These are phyloP conservation scores for Diadumene lineata DNA, from an alignment of 92 coral and sea anemone genomes.

Conservation along the genomic window DNA sequence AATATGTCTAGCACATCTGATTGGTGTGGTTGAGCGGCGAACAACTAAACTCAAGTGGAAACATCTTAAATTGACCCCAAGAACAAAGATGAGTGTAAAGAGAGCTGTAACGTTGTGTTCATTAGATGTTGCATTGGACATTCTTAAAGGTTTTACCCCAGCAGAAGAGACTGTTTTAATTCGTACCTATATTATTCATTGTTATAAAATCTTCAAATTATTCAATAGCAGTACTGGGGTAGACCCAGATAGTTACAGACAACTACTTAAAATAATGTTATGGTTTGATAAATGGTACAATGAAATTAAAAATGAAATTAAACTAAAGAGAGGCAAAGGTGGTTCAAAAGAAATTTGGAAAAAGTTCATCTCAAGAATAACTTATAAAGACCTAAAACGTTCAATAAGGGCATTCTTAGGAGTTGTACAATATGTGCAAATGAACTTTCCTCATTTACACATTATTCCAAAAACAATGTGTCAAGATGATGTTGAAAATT, in stretches of 20 bases:
- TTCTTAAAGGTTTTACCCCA: slow-evolving; percentile 20
- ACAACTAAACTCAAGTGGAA: slow-evolving; percentile 36
- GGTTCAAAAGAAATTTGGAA: slow-evolving; percentile 30
- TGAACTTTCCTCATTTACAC: slow-evolving; percentile 29
- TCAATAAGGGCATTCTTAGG: slow-evolving; percentile 52
- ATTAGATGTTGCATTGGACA: slow-evolving; percentile 33
- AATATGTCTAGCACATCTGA: not conserved
- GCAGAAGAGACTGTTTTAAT: slow-evolving; percentile 28
- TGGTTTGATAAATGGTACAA: slow-evolving; percentile 47
- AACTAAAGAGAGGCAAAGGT: not conserved
- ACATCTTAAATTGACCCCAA: slow-evolving; percentile 18
- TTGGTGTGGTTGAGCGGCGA: slow-evolving; percentile 26
- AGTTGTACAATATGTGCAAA: slow-evolving; percentile 53
- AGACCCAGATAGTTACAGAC: not conserved
- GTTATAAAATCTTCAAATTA: slow-evolving; percentile 27
- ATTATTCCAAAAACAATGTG: slow-evolving; percentile 60
- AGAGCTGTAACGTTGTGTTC: slow-evolving; percentile 30
- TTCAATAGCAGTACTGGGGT: slow-evolving; percentile 26
- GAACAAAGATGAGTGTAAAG: slow-evolving; percentile 43
- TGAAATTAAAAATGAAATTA: slow-evolving; percentile 13
- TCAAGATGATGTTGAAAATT: slow-evolving; percentile 65
- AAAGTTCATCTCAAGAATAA: slow-evolving; percentile 20
- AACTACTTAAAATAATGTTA: slow-evolving; percentile 28
- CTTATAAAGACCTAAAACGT: slow-evolving; percentile 42
- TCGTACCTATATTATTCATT: slow-evolving; percentile 6